These are phyloP conservation scores for Zele albiditarsus DNA, from an alignment of 2,888 invertebrate genomes.

Conservation along the genomic window DNA sequence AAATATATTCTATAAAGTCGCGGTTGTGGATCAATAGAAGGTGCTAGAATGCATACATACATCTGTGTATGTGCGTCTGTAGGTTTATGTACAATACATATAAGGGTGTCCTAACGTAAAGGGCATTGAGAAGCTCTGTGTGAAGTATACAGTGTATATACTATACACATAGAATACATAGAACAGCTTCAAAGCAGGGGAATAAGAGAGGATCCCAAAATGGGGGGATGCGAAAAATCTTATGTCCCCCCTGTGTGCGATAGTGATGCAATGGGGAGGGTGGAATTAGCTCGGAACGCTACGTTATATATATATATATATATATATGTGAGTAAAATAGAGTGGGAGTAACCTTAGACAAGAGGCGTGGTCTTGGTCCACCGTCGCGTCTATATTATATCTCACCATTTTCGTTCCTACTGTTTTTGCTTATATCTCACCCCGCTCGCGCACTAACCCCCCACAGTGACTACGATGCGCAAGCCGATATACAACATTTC, in stretches of 20 bases:
- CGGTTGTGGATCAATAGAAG: slow-evolving; percentile 70
- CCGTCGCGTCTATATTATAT: slow-evolving; percentile 48
- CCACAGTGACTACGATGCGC: slow-evolving; percentile 23
- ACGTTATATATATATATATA: not conserved
- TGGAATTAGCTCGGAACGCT: slow-evolving; percentile 47
- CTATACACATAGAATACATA: slow-evolving; percentile 33
- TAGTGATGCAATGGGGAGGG: slow-evolving; percentile 49
- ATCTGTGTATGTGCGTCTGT: slow-evolving; percentile 48
- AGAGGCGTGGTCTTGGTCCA: slow-evolving; percentile 69
- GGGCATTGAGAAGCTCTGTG: slow-evolving; percentile 42
- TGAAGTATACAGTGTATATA: slow-evolving; percentile 33
- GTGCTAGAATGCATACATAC: slow-evolving; percentile 55
- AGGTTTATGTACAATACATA: slow-evolving; percentile 32
- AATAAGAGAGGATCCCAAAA: slow-evolving; percentile 46
- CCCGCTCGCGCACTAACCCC: slow-evolving; percentile 8
- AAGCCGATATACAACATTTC: slow-evolving; percentile 11
- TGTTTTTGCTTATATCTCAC: not conserved
- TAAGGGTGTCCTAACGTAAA: slow-evolving; percentile 19
- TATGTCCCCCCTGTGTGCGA: slow-evolving; percentile 57
- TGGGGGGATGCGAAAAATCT: slow-evolving; percentile 66
- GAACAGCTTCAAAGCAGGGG: slow-evolving; percentile 38
- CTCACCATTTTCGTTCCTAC: slow-evolving; percentile 51
- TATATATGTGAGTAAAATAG: slow-evolving; percentile 5
- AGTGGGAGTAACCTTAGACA: slow-evolving; percentile 71
- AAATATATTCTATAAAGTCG: slow-evolving; percentile 63